phyloP scores from a whole-genome alignment of 2,113 vertebrate genomes.

The Grammomys surdaster region DNA sequence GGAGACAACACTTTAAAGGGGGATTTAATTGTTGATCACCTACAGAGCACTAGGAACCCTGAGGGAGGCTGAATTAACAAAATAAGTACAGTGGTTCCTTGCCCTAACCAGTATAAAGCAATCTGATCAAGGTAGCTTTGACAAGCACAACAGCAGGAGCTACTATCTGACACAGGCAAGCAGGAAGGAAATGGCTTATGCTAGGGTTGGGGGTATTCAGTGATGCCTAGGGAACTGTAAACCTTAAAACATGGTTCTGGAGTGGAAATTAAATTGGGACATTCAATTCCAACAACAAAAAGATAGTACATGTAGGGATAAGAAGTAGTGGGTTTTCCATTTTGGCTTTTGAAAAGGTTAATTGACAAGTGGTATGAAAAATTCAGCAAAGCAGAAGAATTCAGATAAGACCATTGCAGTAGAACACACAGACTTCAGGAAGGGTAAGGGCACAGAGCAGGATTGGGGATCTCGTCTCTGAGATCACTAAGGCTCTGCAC shows the following conservation, averaged over 20 bases:
- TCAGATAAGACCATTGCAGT: background rate
- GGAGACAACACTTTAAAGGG: constrained; percentile 2
- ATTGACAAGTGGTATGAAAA: background rate
- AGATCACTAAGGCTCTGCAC: background rate
- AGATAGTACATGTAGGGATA: background rate
- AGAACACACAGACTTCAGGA: background rate
- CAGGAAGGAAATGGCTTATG: background rate
- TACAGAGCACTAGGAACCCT: constrained; percentile 24
- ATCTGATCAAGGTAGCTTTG: background rate
- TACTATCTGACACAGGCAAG: background rate
- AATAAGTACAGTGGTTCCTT: background rate
- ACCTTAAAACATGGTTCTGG: background rate
- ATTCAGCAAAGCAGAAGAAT: background rate
- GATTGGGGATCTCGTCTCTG: background rate
- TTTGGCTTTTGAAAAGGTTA: constrained; percentile 23
- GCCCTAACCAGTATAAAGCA: constrained; percentile 7
- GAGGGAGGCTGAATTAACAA: background rate
- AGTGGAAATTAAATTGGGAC: background rate
- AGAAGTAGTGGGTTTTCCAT: background rate
- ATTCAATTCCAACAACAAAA: background rate
- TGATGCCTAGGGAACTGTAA: background rate
- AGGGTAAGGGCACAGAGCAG: background rate
- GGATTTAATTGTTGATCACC: constrained; percentile 43
- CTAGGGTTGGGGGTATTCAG: background rate
- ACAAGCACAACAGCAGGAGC: background rate